phyloP scores from a whole-genome alignment of 2,888 invertebrate species.

The Apodemia zela region DNA sequence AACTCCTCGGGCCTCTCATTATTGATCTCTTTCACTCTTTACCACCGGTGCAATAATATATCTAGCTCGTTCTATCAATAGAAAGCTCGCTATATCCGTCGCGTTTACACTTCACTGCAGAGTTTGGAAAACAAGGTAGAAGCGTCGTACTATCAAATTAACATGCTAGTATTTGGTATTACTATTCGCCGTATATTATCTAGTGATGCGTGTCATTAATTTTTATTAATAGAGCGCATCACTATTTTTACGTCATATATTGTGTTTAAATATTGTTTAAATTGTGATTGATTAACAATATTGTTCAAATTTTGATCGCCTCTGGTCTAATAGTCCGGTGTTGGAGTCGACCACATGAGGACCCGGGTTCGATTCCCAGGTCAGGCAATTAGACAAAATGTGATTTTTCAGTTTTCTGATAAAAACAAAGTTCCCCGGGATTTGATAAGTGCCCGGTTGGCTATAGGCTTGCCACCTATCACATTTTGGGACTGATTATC shows the following conservation, averaged over 20 bases:
- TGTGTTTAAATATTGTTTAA: no score
- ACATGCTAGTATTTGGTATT: slow-evolving; percentile 69
- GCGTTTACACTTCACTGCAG: slow-evolving; percentile 71
- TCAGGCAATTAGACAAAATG: no score
- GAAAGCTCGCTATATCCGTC: slow-evolving; percentile 43
- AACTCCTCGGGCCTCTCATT: slow-evolving; percentile 80
- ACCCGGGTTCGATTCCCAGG: no score
- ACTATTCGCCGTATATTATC: slow-evolving; percentile 58
- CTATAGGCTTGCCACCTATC: no score
- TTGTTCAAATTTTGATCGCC: no score
- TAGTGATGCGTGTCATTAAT: slow-evolving; percentile 41
- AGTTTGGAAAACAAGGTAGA: slow-evolving; percentile 78
- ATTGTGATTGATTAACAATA: no score
- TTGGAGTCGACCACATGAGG: no score
- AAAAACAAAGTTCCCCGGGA: no score
- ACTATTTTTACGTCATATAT: slow-evolving; percentile 8
- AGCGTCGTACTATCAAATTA: slow-evolving; percentile 49
- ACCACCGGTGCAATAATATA: slow-evolving; percentile 78
- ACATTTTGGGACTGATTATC: no score
- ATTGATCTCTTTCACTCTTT: slow-evolving; percentile 81
- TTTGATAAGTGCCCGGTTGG: no score
- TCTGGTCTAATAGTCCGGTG: no score
- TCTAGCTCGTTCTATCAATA: slow-evolving; percentile 44
- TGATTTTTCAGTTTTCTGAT: no score
- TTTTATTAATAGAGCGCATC: slow-evolving; percentile 18